Conservation (phyloP, 2,113 vertebrate species). For the Nannospalax galili region DNA sequence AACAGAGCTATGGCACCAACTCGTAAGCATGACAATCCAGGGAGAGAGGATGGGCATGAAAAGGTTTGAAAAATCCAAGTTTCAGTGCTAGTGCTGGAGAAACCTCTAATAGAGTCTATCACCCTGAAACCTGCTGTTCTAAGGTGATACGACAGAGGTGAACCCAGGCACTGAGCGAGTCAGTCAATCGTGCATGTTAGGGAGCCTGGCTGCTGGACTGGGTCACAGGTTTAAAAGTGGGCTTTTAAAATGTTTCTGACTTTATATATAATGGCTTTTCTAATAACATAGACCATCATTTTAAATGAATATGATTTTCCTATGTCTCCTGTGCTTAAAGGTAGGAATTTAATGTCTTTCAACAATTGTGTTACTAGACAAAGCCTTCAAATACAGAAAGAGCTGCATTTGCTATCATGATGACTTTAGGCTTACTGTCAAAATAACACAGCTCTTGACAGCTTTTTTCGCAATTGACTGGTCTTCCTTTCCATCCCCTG, state of each 20-base stretch:
- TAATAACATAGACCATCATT: conserved; percentile 35
- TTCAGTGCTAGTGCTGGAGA: conserved; percentile 71
- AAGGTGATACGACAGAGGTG: not conserved
- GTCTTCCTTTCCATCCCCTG: conserved; percentile 60
- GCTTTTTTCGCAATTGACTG: not conserved
- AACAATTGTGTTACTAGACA: not conserved
- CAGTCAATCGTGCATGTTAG: not conserved
- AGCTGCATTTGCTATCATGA: not conserved
- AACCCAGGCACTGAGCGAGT: not conserved
- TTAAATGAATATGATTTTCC: conserved; percentile 14
- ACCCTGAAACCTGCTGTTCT: conserved; percentile 78
- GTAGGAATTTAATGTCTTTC: not conserved
- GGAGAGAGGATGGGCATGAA: conserved; percentile 50
- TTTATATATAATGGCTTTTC: conserved; percentile 68
- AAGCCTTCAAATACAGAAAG: not conserved
- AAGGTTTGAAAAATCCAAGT: conserved; percentile 70
- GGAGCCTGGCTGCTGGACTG: not conserved
- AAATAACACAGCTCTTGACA: not conserved
- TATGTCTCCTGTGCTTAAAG: not conserved
- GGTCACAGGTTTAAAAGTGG: not conserved
- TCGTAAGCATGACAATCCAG: conserved; percentile 41
- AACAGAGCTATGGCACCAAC: conserved; percentile 62
- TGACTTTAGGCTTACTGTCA: not conserved
- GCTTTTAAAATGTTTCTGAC: conserved; percentile 67
- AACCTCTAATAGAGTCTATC: conserved; percentile 74